phyloP scores from a whole-genome alignment of 2,113 vertebrate species.

The Strix uralensis region DNA sequence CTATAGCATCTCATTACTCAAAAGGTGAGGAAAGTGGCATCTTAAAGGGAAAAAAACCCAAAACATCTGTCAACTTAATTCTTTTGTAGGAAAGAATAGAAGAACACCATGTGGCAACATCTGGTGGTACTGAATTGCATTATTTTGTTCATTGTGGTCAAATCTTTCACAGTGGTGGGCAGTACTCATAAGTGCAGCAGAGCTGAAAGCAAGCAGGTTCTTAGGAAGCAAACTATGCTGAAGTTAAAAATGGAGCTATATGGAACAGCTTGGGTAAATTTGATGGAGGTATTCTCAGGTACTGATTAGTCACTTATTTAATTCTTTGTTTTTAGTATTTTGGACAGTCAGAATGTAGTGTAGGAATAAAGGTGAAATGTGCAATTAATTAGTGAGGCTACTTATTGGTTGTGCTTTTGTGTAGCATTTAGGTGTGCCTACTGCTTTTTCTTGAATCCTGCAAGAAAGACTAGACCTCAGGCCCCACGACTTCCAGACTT shows the following conservation, averaged over 20 bases:
- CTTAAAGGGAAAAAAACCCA: not conserved
- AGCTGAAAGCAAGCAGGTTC: not conserved
- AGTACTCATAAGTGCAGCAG: not conserved
- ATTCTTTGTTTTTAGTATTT: not conserved
- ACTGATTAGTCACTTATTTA: not conserved
- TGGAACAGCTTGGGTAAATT: not conserved
- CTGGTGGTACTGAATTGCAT: not conserved
- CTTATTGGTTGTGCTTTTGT: slow-evolving; percentile 39
- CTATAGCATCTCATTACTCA: not conserved
- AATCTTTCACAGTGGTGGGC: not conserved
- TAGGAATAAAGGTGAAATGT: not conserved
- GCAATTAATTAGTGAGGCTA: not conserved
- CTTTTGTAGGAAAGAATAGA: not conserved
- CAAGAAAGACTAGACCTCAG: slow-evolving; percentile 91
- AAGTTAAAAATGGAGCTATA: not conserved
- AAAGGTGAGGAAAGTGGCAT: not conserved
- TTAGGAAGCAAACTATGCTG: not conserved
- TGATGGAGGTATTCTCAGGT: not conserved
- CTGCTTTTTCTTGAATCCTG: slow-evolving; percentile 97
- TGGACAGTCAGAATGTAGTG: not conserved
- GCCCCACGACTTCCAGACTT: slow-evolving; percentile 88
- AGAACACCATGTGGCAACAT: not conserved
- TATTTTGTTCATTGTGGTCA: not conserved
- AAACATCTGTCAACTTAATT: not conserved
- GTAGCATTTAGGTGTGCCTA: slow-evolving; percentile 97